A percentile compares a stretch with the other conserved stretches of the same genome.
phyloP scores from a whole-genome alignment of 2,113 vertebrate genomes.

The Eulemur rufifrons region DNA sequence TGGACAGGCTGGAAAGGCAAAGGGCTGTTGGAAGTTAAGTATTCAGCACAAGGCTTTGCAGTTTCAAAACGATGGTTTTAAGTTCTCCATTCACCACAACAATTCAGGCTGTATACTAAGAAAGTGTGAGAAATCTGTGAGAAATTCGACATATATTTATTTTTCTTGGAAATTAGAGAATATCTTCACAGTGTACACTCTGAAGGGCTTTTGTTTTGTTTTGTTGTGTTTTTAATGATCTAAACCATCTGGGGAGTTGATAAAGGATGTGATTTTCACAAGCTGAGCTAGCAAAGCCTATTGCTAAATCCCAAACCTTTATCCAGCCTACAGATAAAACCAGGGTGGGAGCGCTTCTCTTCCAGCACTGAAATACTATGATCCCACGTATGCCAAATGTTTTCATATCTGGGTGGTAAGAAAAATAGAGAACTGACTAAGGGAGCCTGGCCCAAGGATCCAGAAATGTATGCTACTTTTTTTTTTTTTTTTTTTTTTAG shows the following conservation, averaged over 20 bases:
- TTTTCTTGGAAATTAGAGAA: slow-evolving; percentile 82
- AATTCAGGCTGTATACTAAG: slow-evolving; percentile 75
- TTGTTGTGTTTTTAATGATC: slow-evolving; percentile 82
- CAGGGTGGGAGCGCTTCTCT: slow-evolving; percentile 53
- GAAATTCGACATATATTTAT: slow-evolving; percentile 79
- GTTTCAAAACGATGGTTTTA: slow-evolving; percentile 52
- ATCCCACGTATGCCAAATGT: slow-evolving; percentile 43
- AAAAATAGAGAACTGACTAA: slow-evolving; percentile 49
- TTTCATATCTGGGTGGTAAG: slow-evolving; percentile 58
- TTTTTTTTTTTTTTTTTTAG: background rate
- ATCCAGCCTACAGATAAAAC: slow-evolving; percentile 74
- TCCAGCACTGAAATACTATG: slow-evolving; percentile 65
- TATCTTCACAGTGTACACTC: slow-evolving; percentile 76
- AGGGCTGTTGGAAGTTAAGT: slow-evolving; percentile 62
- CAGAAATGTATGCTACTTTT: background rate
- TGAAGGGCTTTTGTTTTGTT: slow-evolving; percentile 77
- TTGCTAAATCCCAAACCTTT: slow-evolving; percentile 73
- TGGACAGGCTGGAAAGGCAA: slow-evolving; percentile 58
- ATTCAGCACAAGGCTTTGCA: slow-evolving; percentile 60
- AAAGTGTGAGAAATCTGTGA: slow-evolving; percentile 75
- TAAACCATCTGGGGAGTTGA: slow-evolving; percentile 79
- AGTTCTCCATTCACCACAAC: slow-evolving; percentile 70
- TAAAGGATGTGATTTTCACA: slow-evolving; percentile 80
- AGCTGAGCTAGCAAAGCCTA: slow-evolving; percentile 74
- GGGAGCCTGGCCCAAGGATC: slow-evolving; percentile 11